These are phyloP conservation scores for Akabosia matsudoensis DNA, from an alignment of 1,140 invertebrate genomes.

Conservation along the genomic window DNA sequence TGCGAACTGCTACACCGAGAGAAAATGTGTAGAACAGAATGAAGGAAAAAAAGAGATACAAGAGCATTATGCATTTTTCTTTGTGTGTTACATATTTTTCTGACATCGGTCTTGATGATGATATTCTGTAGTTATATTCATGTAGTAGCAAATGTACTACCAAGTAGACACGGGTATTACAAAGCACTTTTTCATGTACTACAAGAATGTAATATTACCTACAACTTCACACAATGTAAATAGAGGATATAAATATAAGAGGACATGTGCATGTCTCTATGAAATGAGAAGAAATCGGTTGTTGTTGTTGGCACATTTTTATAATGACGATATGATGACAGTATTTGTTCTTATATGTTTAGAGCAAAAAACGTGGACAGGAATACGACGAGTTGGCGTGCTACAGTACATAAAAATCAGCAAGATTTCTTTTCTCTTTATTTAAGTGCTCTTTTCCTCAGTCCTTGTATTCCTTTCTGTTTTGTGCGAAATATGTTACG, in stretches of 20 bases:
- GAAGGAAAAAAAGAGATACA: neutral
- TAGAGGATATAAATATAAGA: neutral
- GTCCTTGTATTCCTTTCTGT: too few species aligned
- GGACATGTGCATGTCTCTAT: neutral
- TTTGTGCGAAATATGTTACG: too few species aligned
- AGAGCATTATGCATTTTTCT: neutral
- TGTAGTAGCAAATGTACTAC: neutral
- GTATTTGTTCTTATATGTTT: too few species aligned
- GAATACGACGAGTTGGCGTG: too few species aligned
- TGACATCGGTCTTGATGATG: too few species aligned
- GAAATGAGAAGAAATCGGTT: too few species aligned
- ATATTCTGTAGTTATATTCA: neutral
- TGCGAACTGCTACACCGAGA: neutral
- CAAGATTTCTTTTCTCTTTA: too few species aligned
- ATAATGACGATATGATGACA: too few species aligned
- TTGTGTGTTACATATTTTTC: neutral
- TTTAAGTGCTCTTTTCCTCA: too few species aligned
- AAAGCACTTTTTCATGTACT: constrained; percentile 18
- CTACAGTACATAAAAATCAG: too few species aligned
- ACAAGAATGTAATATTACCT: neutral
- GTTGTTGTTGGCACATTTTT: too few species aligned
- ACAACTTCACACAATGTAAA: neutral
- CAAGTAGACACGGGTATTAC: constrained; percentile 1
- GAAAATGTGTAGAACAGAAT: neutral
- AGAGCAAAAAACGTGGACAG: too few species aligned